A percentile compares a stretch with the other conserved stretches of the same genome.
phyloP scores from a whole-genome alignment of 2,113 vertebrate species.

The Ranitomeya imitator region DNA sequence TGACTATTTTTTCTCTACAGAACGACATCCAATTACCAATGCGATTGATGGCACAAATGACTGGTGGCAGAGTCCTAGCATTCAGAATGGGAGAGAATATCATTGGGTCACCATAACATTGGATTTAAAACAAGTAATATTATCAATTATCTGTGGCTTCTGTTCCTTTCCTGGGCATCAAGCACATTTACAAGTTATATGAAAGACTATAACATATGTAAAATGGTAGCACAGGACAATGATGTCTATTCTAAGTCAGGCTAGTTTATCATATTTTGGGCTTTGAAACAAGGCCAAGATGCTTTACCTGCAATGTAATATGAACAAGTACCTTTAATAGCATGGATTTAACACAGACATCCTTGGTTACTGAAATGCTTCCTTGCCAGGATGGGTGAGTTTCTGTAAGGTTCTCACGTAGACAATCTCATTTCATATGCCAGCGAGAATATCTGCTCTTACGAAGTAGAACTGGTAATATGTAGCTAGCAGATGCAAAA shows the following conservation, averaged over 20 bases:
- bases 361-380: too few relatives aligned
- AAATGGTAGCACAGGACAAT: not conserved
- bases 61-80: conserved; percentile 99
- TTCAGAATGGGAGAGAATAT: conserved; percentile 91
- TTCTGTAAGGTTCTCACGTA: too few relatives aligned
- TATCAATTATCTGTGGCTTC: not conserved
- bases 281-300: too few relatives aligned
- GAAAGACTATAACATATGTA: not conserved
- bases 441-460: too few relatives aligned
- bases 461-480: too few relatives aligned
- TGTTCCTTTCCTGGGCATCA: not conserved
- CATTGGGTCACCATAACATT: conserved; percentile 95
- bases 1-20: conserved; percentile 70
- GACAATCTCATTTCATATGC: too few relatives aligned
- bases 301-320: too few relatives aligned
- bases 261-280: too few relatives aligned
- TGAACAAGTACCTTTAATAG: too few relatives aligned
- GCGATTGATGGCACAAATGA: conserved; percentile 94
- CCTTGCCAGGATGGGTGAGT: too few relatives aligned
- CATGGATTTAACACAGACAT: too few relatives aligned
- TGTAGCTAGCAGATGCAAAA: not conserved
- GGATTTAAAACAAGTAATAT: conserved; percentile 89
- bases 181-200: not conserved
- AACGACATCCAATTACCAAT: conserved; percentile 88
- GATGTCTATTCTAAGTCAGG: not conserved